phyloP scores from a whole-genome alignment of 2,113 vertebrate species.

The Sakesphorus luctuosus region DNA sequence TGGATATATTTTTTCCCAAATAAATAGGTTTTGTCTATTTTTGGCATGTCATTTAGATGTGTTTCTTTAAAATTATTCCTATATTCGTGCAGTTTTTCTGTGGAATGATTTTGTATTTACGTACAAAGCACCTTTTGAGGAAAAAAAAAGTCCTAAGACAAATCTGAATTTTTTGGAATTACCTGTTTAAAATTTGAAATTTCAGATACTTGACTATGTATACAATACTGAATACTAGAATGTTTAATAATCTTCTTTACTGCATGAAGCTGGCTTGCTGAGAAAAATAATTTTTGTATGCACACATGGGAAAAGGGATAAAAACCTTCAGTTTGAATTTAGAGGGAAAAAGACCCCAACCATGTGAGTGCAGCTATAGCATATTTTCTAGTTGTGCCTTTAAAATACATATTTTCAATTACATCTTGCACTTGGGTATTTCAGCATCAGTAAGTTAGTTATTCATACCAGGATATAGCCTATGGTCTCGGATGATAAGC shows the following conservation, averaged over 20 bases:
- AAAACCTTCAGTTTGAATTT: neutral
- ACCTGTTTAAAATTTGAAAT: neutral
- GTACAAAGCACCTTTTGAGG: neutral
- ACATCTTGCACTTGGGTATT: neutral
- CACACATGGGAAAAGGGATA: neutral
- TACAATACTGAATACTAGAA: neutral
- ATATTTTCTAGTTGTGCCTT: neutral
- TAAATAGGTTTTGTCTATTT: neutral
- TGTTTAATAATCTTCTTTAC: neutral
- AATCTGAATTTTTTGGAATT: neutral
- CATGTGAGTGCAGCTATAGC: neutral
- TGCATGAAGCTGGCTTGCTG: neutral
- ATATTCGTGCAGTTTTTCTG: neutral
- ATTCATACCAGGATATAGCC: neutral
- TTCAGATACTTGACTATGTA: neutral
- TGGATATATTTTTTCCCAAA: neutral
- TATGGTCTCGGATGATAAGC: neutral
- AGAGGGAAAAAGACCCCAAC: rapidly evolving
- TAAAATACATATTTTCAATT: neutral
- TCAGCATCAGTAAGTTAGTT: neutral
- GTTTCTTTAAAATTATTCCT: neutral
- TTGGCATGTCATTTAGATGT: neutral
- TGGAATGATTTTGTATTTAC: neutral
- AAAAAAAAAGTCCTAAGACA: neutral
- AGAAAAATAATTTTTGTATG: neutral